Evolutionary conservation across 2,888 invertebrate species (phyloP), one percentile per base, ranked within the genome.

Genomic region (Suillia variegata): DNA sequence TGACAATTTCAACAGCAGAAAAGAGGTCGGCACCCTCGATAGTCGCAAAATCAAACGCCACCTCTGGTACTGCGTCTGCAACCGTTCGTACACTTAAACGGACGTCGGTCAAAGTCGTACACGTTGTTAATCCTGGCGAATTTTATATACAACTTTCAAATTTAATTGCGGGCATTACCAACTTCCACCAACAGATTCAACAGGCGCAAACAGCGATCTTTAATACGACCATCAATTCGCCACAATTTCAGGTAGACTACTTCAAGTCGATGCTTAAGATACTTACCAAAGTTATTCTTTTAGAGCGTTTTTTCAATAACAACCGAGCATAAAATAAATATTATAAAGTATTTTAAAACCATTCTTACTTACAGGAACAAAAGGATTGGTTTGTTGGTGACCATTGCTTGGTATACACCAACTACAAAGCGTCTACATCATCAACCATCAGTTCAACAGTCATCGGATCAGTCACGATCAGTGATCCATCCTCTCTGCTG

Each of bases 111-210:
- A 81, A 83, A 62, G 67, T 89, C 1, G 69, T 85, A 0, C 80
- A 85, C 34, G 83, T 85, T 22, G 79, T 82, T 10, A 84, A 85
- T 4, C 89, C 89, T 0, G 85, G 86, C 13, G 82, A 85, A 33
- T 84, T 91, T 62, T 89, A 88, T 67, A 80, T 90, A 0, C 83
- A 86, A 0, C 75, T 88, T 13, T 67, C 80, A 0, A 80, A 83
- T 13, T 85, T 83, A 52, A 82, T 83, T 58, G 78, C 81, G 62
- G 81, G 82, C 2, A 85, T 84, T 66, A 80, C 75, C 2, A 79
- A 82, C 10, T 73, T 88, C 62, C 85, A 82, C 58, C 76, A 79
- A n/a, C 80, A 83, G 6, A 84, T 89, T 65, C 88, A 89, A 71
- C 26, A 62, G 1, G 42, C 52, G n/a, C n/a, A n/a, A n/a, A n/a